Evolutionary conservation across 1,140 invertebrate species (phyloP).

Genomic region (Parasteatoda tepidariorum): DNA sequence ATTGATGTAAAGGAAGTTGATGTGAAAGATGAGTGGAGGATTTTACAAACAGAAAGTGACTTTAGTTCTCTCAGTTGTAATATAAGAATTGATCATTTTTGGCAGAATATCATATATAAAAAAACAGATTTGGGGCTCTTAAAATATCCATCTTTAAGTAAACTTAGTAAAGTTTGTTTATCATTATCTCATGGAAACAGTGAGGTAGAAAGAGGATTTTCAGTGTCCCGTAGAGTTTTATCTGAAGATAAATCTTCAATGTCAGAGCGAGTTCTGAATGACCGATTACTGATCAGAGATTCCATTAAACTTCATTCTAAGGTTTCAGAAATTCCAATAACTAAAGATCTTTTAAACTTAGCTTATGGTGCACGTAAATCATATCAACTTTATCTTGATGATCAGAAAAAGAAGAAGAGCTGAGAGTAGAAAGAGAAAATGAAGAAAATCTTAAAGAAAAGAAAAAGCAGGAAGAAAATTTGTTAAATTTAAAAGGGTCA

Average conservation of each 20-base stretch:
- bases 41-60: constrained; percentile 6
- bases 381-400: neutral
- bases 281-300: neutral
- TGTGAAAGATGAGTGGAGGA: neutral
- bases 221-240: constrained; percentile 55
- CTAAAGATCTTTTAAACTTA: constrained; percentile 11
- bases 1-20: neutral
- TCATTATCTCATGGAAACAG: constrained; percentile 62
- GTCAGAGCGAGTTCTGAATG: neutral
- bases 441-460: neutral
- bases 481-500: neutral
- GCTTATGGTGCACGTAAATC: neutral
- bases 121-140: too few relatives aligned
- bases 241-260: constrained; percentile 32
- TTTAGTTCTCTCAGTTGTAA: neutral
- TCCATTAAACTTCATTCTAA: neutral
- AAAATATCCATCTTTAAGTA: constrained; percentile 31
- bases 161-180: constrained; percentile 50
- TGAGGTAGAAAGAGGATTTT: too few relatives aligned
- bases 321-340: neutral
- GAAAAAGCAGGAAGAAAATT: neutral
- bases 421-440: neutral
- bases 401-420: neutral
- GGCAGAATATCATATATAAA: constrained; percentile 55
- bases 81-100: constrained; percentile 61